These are phyloP conservation scores for Sarcophaga caerulescens DNA, from an alignment of 2,888 invertebrate species.

Conservation along the genomic window DNA sequence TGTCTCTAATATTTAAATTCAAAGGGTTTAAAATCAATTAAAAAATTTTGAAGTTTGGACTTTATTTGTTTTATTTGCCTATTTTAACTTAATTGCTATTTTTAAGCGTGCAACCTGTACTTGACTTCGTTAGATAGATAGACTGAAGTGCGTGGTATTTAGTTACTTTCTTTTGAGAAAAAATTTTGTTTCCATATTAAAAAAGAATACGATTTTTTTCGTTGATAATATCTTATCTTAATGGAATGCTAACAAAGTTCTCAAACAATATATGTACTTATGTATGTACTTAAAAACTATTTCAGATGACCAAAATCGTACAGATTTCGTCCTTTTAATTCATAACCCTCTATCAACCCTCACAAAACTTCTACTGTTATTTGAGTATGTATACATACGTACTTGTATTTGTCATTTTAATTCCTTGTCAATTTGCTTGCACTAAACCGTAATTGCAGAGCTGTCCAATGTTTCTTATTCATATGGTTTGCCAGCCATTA, in stretches of 20 bases:
- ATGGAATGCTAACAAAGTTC: background rate
- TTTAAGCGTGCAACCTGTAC: too few relatives aligned
- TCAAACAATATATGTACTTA: background rate
- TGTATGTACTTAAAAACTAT: background rate
- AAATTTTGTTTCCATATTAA: too few relatives aligned
- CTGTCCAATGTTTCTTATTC: background rate
- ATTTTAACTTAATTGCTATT: too few relatives aligned
- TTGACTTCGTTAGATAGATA: too few relatives aligned
- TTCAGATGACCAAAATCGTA: slow-evolving; percentile 44
- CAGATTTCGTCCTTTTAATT: slow-evolving; percentile 1
- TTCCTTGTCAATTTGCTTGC: slow-evolving; percentile 12
- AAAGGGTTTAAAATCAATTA: too few relatives aligned
- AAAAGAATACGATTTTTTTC: too few relatives aligned
- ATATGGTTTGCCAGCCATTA: too few relatives aligned
- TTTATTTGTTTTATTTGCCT: too few relatives aligned
- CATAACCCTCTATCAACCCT: slow-evolving; percentile 30
- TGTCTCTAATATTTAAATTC: too few relatives aligned
- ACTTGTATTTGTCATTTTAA: background rate
- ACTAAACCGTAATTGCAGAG: slow-evolving; percentile 29
- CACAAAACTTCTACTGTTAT: slow-evolving; percentile 32
- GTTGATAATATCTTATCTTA: background rate
- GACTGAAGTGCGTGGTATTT: too few relatives aligned
- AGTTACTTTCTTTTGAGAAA: too few relatives aligned
- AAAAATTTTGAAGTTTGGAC: too few relatives aligned
- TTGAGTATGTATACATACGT: background rate